Conservation (phyloP, 2,797 vertebrate species). For the Karalla daura region DNA sequence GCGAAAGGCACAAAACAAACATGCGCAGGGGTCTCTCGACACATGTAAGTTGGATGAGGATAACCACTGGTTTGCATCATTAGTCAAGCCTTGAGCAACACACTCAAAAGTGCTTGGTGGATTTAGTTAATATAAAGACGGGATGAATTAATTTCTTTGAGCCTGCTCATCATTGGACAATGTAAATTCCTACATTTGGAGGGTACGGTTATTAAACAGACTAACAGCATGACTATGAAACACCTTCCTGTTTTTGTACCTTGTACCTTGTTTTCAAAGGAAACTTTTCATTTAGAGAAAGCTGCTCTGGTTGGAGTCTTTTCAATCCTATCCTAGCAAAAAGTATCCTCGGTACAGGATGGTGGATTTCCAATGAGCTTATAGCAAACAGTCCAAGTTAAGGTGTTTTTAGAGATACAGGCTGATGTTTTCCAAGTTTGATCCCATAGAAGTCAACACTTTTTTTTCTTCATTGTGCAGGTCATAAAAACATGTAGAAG, state of each 20-base stretch:
- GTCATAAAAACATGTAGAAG: too few species aligned
- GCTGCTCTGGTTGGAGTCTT: background rate
- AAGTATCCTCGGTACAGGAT: too few species aligned
- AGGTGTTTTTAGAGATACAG: too few species aligned
- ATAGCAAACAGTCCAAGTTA: too few species aligned
- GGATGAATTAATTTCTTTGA: background rate
- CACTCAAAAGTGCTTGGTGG: background rate
- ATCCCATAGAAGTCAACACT: too few species aligned
- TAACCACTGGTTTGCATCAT: background rate
- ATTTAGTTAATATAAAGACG: conserved; percentile 1
- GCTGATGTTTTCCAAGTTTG: too few species aligned
- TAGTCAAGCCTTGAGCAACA: background rate
- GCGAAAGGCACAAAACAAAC: background rate
- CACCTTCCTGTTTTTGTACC: background rate
- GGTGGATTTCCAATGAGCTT: too few species aligned
- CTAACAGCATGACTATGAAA: too few species aligned
- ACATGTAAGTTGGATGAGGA: background rate
- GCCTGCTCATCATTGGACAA: background rate
- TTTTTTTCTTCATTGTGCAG: too few species aligned
- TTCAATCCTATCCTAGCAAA: too few species aligned
- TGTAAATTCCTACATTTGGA: background rate
- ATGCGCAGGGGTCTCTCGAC: background rate
- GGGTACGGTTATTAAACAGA: background rate
- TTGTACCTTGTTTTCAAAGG: too few species aligned
- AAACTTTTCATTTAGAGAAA: too few species aligned